phyloP scores from a whole-genome alignment of 2,888 invertebrate genomes.

The Cantharis lateralis region DNA sequence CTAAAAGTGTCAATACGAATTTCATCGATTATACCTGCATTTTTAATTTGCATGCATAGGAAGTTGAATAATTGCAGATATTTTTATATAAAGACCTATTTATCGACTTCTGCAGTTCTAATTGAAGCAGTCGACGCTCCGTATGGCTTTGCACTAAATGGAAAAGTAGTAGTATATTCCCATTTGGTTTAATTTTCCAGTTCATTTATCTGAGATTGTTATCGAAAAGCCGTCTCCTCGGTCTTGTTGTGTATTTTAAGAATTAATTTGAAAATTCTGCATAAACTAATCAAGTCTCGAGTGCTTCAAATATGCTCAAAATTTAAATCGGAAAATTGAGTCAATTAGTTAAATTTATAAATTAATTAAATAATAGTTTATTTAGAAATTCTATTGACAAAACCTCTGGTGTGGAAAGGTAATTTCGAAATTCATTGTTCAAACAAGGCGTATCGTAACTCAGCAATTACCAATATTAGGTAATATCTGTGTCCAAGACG shows the following conservation, averaged over 20 bases:
- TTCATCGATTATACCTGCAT: too few species aligned
- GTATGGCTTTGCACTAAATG: not conserved
- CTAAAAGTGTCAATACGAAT: too few species aligned
- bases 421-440: not conserved
- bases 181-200: not conserved
- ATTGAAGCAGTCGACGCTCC: not conserved
- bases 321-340: too few species aligned
- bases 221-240: not conserved
- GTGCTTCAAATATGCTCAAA: too few species aligned
- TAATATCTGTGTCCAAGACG: not conserved
- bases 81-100: not conserved
- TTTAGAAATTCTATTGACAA: too few species aligned
- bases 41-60: not conserved
- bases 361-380: too few species aligned
- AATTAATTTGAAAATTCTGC: not conserved
- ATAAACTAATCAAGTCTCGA: not conserved
- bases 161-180: not conserved
- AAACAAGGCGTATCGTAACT: too few species aligned
- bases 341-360: too few species aligned
- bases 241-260: not conserved
- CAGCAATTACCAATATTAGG: not conserved
- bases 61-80: not conserved
- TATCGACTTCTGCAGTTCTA: not conserved
- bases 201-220: not conserved
- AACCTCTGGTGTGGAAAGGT: not conserved